A percentile compares a stretch with the other conserved stretches of the same genome.
Conservation (phyloP, 2,888 invertebrate genomes). For the Meteorus colon region DNA sequence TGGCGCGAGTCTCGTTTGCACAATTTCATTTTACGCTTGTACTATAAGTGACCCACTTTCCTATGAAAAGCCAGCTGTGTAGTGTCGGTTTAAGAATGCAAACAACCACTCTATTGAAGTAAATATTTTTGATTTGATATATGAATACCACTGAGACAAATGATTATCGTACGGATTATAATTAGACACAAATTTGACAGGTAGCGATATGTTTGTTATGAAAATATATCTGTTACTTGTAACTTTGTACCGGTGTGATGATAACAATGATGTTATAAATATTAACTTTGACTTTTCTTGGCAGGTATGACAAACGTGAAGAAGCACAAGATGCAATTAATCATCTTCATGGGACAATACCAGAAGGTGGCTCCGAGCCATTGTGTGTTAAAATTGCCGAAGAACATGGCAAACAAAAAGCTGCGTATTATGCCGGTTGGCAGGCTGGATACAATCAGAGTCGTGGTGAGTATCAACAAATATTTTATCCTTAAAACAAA, state of each 20-base stretch:
- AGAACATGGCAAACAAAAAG: conserved; percentile 89
- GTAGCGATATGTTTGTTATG: background rate
- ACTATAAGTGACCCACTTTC: conserved; percentile 57
- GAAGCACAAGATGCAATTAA: conserved; percentile 94
- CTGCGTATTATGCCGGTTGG: conserved; percentile 83
- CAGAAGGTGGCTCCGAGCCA: conserved; percentile 88
- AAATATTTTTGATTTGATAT: conserved; percentile 15
- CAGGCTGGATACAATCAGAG: conserved; percentile 81
- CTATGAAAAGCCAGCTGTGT: conserved; percentile 44
- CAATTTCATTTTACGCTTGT: conserved; percentile 60
- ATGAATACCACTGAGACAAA: conserved; percentile 28
- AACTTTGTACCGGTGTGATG: no score
- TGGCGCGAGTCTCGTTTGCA: conserved; percentile 56
- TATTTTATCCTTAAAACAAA: conserved; percentile 8
- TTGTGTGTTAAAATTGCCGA: conserved; percentile 90
- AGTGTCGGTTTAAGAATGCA: conserved; percentile 33
- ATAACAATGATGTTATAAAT: conserved; percentile 32
- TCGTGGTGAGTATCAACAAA: conserved; percentile 69
- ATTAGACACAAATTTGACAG: background rate
- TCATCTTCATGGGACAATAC: conserved; percentile 87
- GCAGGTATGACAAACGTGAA: conserved; percentile 88
- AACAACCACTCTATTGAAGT: conserved; percentile 6
- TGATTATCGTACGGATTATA: conserved; percentile 13
- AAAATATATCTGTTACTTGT: conserved; percentile 29
- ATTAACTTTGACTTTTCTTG: conserved; percentile 33